A percentile compares a stretch with the other conserved stretches of the same genome.
These are phyloP conservation scores for Paracanthobrama guichenoti DNA, from an alignment of 2,113 vertebrate species.

Conservation along the genomic window DNA sequence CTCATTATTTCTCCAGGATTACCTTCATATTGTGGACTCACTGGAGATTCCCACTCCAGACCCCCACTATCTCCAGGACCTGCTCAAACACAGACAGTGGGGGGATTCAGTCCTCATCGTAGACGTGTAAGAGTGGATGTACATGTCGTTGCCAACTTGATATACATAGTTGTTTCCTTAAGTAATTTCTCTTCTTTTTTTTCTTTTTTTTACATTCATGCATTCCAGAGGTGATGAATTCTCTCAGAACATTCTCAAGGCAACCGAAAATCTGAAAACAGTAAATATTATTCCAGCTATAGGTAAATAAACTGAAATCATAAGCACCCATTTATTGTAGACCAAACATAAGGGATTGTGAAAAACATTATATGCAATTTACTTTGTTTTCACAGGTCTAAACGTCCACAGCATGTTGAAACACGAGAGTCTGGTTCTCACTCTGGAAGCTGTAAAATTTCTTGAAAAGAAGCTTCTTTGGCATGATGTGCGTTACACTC, in stretches of 20 bases:
- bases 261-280: conserved; percentile 73
- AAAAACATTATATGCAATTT: not conserved
- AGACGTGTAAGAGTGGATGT: conserved; percentile 70
- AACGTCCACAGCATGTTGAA: conserved; percentile 90
- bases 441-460: conserved; percentile 77
- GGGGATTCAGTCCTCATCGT: conserved; percentile 83
- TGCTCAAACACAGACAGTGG: conserved; percentile 78
- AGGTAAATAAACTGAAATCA: conserved; percentile 70
- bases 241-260: conserved; percentile 77
- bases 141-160: not conserved
- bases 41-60: conserved; percentile 81
- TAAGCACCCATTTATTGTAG: not conserved
- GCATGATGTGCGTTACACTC: conserved; percentile 76
- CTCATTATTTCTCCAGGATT: conserved; percentile 68
- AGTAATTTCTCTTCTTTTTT: not conserved
- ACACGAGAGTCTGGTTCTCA: conserved; percentile 82
- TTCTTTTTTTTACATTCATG: not conserved
- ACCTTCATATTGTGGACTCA: conserved; percentile 82
- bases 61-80: conserved; percentile 80
- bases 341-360: not conserved
- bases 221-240: conserved; percentile 76
- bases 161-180: not conserved
- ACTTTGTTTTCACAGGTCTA: conserved; percentile 71
- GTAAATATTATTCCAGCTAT: conserved; percentile 84
- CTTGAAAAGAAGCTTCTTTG: conserved; percentile 88